Evolutionary conservation across 2,797 vertebrate species (phyloP).

Genomic region (Mormyrus hasselquistii): DNA sequence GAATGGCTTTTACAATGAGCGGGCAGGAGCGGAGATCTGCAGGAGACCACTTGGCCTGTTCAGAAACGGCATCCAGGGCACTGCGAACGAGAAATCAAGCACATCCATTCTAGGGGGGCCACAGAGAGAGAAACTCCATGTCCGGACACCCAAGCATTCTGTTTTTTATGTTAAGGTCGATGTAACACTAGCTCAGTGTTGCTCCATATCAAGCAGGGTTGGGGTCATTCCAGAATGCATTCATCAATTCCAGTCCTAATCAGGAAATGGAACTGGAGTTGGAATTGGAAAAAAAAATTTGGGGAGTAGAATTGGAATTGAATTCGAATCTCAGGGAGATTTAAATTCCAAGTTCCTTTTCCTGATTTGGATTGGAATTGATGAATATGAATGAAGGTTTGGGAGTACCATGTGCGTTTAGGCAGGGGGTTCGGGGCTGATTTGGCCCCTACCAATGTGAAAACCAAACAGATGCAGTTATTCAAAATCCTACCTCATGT

Average conservation of each 20-base stretch:
- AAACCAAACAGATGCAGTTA: not conserved
- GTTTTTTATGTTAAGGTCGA: not conserved
- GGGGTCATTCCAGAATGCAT: not conserved
- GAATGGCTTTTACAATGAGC: constrained; percentile 52
- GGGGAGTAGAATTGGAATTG: not conserved
- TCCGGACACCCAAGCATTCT: not conserved
- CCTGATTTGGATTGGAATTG: not conserved
- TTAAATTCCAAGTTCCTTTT: not conserved
- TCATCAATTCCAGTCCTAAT: not conserved
- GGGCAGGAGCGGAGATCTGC: constrained; percentile 50
- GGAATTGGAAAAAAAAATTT: not conserved
- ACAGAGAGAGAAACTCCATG: not conserved
- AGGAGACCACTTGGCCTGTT: constrained; percentile 46
- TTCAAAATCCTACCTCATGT: not conserved
- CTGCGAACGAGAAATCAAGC: constrained; percentile 36
- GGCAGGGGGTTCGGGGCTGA: not conserved
- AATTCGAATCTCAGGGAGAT: not conserved
- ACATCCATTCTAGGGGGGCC: not conserved
- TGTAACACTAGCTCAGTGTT: not conserved
- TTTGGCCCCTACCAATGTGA: not conserved
- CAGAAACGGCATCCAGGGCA: constrained; percentile 38
- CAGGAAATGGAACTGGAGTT: not conserved
- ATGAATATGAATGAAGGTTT: not conserved
- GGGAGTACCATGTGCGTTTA: not conserved
- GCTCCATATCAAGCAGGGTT: not conserved